These are phyloP conservation scores for Reticulitermes speratus DNA, from an alignment of 1,140 invertebrate species.

Conservation along the genomic window DNA sequence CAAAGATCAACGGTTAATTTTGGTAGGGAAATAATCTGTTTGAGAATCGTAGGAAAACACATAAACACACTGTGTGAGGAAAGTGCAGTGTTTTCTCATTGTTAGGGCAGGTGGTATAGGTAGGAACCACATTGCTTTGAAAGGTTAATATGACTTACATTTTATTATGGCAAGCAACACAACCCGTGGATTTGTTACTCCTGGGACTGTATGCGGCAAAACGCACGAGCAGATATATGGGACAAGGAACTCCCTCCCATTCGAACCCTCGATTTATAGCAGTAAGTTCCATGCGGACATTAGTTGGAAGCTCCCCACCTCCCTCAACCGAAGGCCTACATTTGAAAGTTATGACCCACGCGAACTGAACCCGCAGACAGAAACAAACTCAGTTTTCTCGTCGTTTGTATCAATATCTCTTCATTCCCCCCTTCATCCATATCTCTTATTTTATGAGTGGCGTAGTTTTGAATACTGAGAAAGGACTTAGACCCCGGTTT, in stretches of 20 bases:
- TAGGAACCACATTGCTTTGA: too few relatives aligned
- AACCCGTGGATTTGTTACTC: not conserved
- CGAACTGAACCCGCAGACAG: not conserved
- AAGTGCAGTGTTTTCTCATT: too few relatives aligned
- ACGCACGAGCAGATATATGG: not conserved
- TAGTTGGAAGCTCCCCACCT: not conserved
- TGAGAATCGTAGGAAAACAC: too few relatives aligned
- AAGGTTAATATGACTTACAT: too few relatives aligned
- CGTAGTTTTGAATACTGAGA: too few relatives aligned
- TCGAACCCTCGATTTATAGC: not conserved
- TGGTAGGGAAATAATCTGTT: too few relatives aligned
- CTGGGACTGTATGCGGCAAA: not conserved
- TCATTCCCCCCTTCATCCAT: not conserved
- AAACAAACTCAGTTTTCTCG: conserved; percentile 12
- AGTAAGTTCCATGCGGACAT: not conserved
- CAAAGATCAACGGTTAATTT: too few relatives aligned
- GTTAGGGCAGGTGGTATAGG: too few relatives aligned
- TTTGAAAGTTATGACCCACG: not conserved
- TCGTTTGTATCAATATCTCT: not conserved
- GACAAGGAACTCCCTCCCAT: not conserved
- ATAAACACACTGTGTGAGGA: too few relatives aligned
- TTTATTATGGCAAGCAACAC: too few relatives aligned
- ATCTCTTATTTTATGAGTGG: not conserved
- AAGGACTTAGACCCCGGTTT: too few relatives aligned
- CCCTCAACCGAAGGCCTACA: not conserved